phyloP scores from a whole-genome alignment of 2,113 vertebrate species.

The Oreochromis niloticus region DNA sequence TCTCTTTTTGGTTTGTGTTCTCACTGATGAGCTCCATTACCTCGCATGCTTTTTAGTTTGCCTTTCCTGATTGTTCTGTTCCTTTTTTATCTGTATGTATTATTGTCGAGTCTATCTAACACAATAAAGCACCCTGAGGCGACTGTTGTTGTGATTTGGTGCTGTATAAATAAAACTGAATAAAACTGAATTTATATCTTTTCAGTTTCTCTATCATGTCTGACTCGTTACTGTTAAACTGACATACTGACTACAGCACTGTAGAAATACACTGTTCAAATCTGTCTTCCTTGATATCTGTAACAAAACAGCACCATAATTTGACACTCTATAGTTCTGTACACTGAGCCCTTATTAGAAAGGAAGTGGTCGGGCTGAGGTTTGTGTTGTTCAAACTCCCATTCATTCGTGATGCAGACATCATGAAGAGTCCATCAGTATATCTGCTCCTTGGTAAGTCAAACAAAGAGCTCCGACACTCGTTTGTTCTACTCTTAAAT shows the following conservation, averaged over 20 bases:
- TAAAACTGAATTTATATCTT: background rate
- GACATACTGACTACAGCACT: background rate
- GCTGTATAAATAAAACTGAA: background rate
- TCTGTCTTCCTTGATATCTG: background rate
- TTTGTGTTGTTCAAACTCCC: accelerated
- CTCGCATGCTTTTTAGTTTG: too few species aligned
- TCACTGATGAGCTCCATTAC: background rate
- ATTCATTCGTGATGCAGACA: accelerated
- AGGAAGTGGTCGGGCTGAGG: background rate
- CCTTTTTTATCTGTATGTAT: accelerated
- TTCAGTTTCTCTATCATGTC: accelerated
- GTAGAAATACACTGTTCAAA: background rate
- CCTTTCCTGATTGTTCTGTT: background rate
- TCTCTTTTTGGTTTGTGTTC: background rate
- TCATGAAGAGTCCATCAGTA: background rate
- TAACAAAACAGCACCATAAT: too few species aligned
- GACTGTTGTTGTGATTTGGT: background rate
- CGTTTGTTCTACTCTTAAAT: background rate
- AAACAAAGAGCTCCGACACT: background rate
- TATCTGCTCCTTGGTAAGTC: background rate
- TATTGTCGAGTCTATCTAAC: accelerated
- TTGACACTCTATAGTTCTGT: background rate
- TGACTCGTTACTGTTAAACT: background rate
- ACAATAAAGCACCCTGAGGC: background rate
- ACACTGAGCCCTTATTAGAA: background rate